Evolutionary conservation across 2,113 vertebrate species (phyloP), one percentile per base, ranked within the genome.

Genomic region (Bombycilla garrulus): DNA sequence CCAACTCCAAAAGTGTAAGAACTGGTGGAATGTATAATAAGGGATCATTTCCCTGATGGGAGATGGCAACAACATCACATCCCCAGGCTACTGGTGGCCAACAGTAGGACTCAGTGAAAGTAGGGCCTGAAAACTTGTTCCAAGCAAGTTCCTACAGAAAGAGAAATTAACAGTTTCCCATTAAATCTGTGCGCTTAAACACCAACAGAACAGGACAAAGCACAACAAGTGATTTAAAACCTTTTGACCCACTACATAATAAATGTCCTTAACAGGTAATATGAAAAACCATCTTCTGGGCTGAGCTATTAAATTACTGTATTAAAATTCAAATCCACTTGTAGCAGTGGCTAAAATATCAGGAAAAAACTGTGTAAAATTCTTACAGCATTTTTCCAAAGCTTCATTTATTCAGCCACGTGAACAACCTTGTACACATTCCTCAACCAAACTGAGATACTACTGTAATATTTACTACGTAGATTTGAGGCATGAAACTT

Each of bases 71-170:
- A 1, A 98, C 97, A 71, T 99, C 98, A 93, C 86, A 98, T 62
- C 99, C 99, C 67, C 92, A 95, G 5, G 98, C 98, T 88, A 99
- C 95, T 12, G 98, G 94, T 1, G 99, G 98, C 99, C 99, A 99
- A 57, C 98, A 98, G 97, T 98, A 98, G 19, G 98, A 95, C 38
- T 99, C 97, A 0, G 98, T 95, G 25, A 98, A 94, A 81, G 90
- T 97, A 21, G 98, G 98, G 18, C 95, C 86, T 18, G 20, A 33
- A 85, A 97, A 97, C 7, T 95, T 97, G 53, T 91, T 97, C 92
- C 47, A 92, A 40, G 56, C 67, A 93, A 99, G 96, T 73, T 97
- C 97, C 99, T 99, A 95, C 12, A 92, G 73, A 92, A 95, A 58
- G 35, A 47, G 19, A 91, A 85, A 90, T 45, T 2, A 91, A 40